Conservation (phyloP, 2,888 invertebrate genomes). For the Cheilosia impressa region DNA sequence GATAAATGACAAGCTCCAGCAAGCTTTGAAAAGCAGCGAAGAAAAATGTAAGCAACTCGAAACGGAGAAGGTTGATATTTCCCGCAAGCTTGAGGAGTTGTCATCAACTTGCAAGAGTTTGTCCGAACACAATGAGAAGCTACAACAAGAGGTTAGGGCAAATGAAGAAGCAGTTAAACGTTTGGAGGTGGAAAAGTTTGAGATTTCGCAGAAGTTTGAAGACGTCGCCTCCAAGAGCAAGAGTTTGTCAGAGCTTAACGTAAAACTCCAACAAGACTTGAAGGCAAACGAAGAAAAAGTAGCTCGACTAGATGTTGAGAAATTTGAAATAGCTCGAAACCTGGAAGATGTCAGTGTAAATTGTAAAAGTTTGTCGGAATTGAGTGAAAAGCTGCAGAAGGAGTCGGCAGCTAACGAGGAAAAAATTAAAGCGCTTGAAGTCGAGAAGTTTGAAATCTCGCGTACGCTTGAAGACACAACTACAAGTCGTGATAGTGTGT, state of each 20-base stretch:
- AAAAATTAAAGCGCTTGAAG: conserved; percentile 84
- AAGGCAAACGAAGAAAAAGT: conserved; percentile 82
- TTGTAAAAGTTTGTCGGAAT: conserved; percentile 75
- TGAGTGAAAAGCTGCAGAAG: conserved; percentile 72
- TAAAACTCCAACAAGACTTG: conserved; percentile 80
- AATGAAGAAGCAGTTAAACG: conserved; percentile 81
- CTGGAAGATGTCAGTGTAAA: conserved; percentile 76
- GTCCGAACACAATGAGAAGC: conserved; percentile 78
- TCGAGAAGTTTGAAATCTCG: conserved; percentile 83
- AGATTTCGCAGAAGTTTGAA: conserved; percentile 77
- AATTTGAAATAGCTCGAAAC: conserved; percentile 77
- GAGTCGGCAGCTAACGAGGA: conserved; percentile 20
- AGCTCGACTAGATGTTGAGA: conserved; percentile 74
- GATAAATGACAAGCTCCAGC: conserved; percentile 81
- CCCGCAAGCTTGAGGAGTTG: conserved; percentile 85
- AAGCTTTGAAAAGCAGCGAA: conserved; percentile 86
- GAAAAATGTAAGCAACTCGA: conserved; percentile 86
- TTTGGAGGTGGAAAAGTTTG: conserved; percentile 80
- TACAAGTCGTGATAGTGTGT: conserved; percentile 77
- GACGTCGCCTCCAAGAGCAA: conserved; percentile 83
- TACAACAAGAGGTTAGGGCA: conserved; percentile 78
- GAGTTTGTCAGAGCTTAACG: conserved; percentile 69
- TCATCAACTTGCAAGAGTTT: conserved; percentile 78
- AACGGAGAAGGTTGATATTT: conserved; percentile 81
- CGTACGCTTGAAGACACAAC: conserved; percentile 85